Evolutionary conservation across 1,140 invertebrate species (phyloP).

Genomic region (Temnothorax curvispinosus): DNA sequence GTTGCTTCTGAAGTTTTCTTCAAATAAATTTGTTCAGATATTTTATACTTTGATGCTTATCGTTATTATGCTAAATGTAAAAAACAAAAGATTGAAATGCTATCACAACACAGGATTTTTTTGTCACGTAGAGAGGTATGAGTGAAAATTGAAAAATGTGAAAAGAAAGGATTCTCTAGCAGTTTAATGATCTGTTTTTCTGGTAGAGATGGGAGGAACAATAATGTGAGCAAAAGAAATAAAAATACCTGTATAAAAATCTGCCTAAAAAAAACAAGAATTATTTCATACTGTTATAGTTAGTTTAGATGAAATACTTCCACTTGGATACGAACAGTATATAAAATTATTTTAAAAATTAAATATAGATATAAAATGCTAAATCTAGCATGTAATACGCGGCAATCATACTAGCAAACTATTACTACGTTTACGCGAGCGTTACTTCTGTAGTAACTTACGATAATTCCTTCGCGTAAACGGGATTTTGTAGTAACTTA

Average conservation of each 20-base stretch:
- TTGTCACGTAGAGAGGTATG: neutral
- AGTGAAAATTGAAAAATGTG: neutral
- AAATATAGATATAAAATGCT: conserved; percentile 28
- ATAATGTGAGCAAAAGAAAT: neutral
- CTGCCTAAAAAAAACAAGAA: neutral
- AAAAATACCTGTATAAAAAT: conserved; percentile 12
- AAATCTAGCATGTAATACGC: conserved; percentile 45
- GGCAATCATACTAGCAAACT: conserved; percentile 9
- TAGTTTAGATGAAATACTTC: neutral
- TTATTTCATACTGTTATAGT: neutral
- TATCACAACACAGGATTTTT: conserved; percentile 7
- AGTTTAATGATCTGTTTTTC: conserved; percentile 14
- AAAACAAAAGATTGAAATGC: conserved; percentile 18
- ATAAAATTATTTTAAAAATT: conserved; percentile 34
- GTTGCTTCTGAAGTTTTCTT: neutral
- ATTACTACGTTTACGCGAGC: neutral
- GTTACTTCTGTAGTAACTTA: too few species aligned
- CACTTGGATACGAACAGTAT: neutral
- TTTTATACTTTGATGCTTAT: neutral
- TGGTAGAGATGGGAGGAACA: neutral
- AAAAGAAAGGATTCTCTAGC: neutral
- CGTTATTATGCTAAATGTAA: neutral
- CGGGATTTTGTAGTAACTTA: too few species aligned
- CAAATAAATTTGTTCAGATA: conserved; percentile 17
- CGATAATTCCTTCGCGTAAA: too few species aligned